Evolutionary conservation across 2,113 vertebrate genomes (phyloP).

Genomic region (Spea multiplicata): DNA sequence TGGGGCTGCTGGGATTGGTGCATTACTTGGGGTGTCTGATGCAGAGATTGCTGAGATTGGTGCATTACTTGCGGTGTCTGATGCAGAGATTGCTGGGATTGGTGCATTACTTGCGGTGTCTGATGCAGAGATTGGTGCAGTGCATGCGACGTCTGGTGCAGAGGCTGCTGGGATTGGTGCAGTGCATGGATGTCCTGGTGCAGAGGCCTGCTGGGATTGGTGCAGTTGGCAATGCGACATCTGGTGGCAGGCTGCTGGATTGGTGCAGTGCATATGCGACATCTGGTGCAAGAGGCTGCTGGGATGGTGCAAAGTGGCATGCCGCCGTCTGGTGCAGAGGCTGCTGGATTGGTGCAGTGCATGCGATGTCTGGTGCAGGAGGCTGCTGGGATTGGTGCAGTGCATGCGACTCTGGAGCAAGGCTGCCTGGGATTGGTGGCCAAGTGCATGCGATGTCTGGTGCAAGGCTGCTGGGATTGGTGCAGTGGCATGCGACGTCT

Average conservation of each 20-base stretch:
- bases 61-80: constrained; percentile 30
- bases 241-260: constrained; percentile 39
- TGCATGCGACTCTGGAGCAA: constrained; percentile 46
- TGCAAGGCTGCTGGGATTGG: background rate
- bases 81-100: constrained; percentile 44
- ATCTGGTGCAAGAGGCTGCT: constrained; percentile 32
- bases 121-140: constrained; percentile 32
- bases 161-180: constrained; percentile 22
- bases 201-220: constrained; percentile 22
- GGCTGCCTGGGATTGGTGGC: constrained; percentile 48
- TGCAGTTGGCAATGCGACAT: constrained; percentile 35
- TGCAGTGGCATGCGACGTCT: constrained; percentile 29
- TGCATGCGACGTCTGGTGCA: constrained; percentile 9
- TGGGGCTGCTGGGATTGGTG: constrained; percentile 47
- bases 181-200: constrained; percentile 42
- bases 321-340: constrained; percentile 54
- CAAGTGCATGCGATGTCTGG: constrained; percentile 50
- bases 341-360: constrained; percentile 50
- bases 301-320: constrained; percentile 37
- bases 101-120: constrained; percentile 39
- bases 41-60: constrained; percentile 50
- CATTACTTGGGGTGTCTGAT: constrained; percentile 44
- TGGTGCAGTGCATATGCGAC: constrained; percentile 39
- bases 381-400: constrained; percentile 1
- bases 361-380: constrained; percentile 46